Percentiles rank a stretch among this genome's conserved stretches.
Evolutionary conservation across 1,140 invertebrate species (phyloP).

Genomic region (Venturia canescens): DNA sequence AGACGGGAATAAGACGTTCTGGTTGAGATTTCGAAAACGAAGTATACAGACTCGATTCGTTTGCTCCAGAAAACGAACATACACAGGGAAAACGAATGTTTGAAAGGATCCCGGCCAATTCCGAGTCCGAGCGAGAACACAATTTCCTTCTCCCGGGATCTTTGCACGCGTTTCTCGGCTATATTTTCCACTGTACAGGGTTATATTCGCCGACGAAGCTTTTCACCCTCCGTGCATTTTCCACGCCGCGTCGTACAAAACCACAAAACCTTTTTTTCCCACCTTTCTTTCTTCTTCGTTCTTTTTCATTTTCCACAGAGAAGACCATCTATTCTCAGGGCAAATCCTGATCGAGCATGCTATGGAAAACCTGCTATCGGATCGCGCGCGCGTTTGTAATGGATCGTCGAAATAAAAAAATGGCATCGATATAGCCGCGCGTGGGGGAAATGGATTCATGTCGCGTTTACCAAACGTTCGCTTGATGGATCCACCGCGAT

Average conservation of each 20-base stretch:
- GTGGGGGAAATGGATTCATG: no score
- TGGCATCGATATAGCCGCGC: no score
- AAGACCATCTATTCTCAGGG: no score
- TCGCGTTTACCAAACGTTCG: no score
- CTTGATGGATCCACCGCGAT: no score
- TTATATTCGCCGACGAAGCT: neutral
- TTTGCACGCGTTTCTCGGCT: slow-evolving; percentile 19
- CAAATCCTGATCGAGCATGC: no score
- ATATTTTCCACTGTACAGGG: neutral
- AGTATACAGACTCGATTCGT: neutral
- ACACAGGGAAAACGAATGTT: no score
- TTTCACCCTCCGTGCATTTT: neutral
- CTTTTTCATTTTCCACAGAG: neutral
- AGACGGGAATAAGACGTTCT: neutral
- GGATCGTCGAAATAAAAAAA: no score
- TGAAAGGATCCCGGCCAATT: slow-evolving; percentile 1
- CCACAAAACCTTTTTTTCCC: neutral
- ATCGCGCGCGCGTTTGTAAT: no score
- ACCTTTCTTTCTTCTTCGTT: neutral
- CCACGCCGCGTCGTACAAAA: neutral
- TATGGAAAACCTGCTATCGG: no score
- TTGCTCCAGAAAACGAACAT: no score
- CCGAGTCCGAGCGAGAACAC: slow-evolving; percentile 23
- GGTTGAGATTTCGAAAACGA: neutral
- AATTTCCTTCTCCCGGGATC: slow-evolving; percentile 15